phyloP scores from a whole-genome alignment of 2,113 vertebrate species.

The Callospermophilus lateralis region DNA sequence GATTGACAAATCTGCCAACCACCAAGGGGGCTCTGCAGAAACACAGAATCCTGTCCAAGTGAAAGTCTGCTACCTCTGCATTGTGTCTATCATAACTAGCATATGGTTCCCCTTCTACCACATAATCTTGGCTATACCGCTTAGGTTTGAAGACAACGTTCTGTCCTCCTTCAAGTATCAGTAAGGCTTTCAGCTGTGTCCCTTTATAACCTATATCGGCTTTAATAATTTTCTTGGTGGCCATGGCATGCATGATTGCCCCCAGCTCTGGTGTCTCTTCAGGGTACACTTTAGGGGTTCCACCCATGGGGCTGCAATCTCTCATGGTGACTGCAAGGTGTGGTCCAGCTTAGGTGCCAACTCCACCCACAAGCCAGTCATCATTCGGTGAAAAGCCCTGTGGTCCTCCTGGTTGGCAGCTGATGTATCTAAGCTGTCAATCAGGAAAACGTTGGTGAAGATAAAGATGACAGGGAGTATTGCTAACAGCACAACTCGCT shows the following conservation, averaged over 20 bases:
- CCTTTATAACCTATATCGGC: slow-evolving; percentile 99
- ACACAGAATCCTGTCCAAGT: slow-evolving; percentile 97
- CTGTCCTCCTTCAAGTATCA: slow-evolving; percentile 98
- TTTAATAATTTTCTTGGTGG: slow-evolving; percentile 92
- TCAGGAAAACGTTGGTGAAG: slow-evolving; percentile 98
- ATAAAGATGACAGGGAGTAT: slow-evolving; percentile 97
- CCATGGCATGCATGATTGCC: slow-evolving; percentile 95
- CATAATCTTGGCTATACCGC: no score
- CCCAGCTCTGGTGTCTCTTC: slow-evolving; percentile 98
- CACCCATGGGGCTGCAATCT: slow-evolving; percentile 98
- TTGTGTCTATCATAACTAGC: no score
- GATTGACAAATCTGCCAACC: slow-evolving; percentile 95
- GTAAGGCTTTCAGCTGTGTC: slow-evolving; percentile 97
- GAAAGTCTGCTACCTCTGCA: no score
- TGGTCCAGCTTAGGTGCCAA: slow-evolving; percentile 94
- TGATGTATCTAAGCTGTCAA: slow-evolving; percentile 97
- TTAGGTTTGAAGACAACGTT: slow-evolving; percentile 99
- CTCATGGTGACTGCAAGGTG: slow-evolving; percentile 98
- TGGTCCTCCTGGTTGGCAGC: slow-evolving; percentile 96
- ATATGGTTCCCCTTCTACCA: no score
- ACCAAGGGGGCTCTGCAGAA: slow-evolving; percentile 97
- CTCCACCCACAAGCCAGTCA: slow-evolving; percentile 92
- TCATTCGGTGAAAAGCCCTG: slow-evolving; percentile 96
- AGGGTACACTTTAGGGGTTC: slow-evolving; percentile 97
- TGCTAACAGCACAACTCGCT: slow-evolving; percentile 96